Base-by-base conservation (phyloP, 1,140 invertebrate species). In the Drosophila carrolli region DNA sequence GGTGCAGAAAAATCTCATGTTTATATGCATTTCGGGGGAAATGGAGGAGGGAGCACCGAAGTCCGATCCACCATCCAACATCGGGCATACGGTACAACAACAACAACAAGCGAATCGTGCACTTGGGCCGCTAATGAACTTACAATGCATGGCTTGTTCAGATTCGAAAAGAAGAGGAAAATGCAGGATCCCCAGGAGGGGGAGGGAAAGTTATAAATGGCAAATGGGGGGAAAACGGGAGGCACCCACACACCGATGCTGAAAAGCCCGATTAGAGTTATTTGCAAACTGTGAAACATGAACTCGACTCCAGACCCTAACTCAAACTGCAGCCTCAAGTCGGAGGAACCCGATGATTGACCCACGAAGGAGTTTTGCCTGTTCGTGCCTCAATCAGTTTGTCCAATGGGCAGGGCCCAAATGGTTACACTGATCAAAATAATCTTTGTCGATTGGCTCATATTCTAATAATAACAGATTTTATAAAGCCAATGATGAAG, bases 61-160 rank as follows among this genome's bases (percentile, higher is more conserved):
- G 35, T 53, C 56, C 38, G 62, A 68, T 47, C 50, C 57, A 32
- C 43, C 53, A 41, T 37, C 65, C 51, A 35, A 19, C 32, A 62
- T 62, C 50, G 40, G 40, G 60, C 56, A 48, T 13, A 66, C 50
- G 38, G 44, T 10, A 29, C 51, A 62, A 16, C 29, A 53, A 16
- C 29, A 53, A 23, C 56, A 61, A 63, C 82, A 81, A 73, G 65
- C 70, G 77, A 78, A 84, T 89, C 84, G 84, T 89, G 84, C 78
- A 65, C 80, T 61, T 60, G 62, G 83, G 84, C 80, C 76, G 85
- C 84, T 89, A 88, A 89, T 89, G 84, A 89, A 89, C 84, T 90
- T 89, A 89, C 85, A 90, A 89, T 90, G 85, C 60, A 19, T 57
- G 44, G 73, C 68, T 80, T 85, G 81, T 81, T 86, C 80, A 55